Evolutionary conservation across 2,888 invertebrate species (phyloP), one percentile per base, ranked within the genome.

Genomic region (Pachydiplax longipennis): DNA sequence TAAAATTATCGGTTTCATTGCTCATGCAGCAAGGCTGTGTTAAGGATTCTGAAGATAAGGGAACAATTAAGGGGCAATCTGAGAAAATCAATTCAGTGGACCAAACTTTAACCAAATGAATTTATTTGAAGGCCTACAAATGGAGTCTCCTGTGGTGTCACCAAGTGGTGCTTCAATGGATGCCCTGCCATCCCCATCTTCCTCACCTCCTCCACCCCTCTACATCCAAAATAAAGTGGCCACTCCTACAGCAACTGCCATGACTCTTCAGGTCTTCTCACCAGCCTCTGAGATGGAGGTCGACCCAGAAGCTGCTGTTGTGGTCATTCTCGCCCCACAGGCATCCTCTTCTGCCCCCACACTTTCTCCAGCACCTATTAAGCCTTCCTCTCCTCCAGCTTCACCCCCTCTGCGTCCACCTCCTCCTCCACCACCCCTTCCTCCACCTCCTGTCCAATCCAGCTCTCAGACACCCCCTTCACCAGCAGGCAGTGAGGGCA

Each of bases 261-360:
- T 87, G 87, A 87, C 87, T 8, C 87, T 87, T 35, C 87, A 87
- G 65, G 87, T 87, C 35, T 87, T 82, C n/a, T 83, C 91, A 81
- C 31, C 90, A 81, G 91, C 93, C 0, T 94, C 94, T 80, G 93
- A 94, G 83, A 95, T 95, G 91, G 94, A 94, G 73, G 92, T 93
- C 65, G 91, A 92, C 91, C 92, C 91, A 92, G 92, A 92, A 92
- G 92, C 91, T 13, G 83, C 87, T 40, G 91, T 90, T 31, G 83
- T 87, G 37, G 87, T 90, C 25, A 91, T 91, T 91, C 91, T 90
- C 35, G 90, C 91, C n/a, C 73, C 91, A 40, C 61, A 87, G 15
- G 22, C 80, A 93, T 90, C 90, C 44, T 44, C 90, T 31, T 91
- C 91, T 22, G 61, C 91, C 2, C 12, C 65, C 1, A 25, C 31